These are phyloP conservation scores for Pecten maximus DNA, from an alignment of 2,888 invertebrate species.

Conservation along the genomic window DNA sequence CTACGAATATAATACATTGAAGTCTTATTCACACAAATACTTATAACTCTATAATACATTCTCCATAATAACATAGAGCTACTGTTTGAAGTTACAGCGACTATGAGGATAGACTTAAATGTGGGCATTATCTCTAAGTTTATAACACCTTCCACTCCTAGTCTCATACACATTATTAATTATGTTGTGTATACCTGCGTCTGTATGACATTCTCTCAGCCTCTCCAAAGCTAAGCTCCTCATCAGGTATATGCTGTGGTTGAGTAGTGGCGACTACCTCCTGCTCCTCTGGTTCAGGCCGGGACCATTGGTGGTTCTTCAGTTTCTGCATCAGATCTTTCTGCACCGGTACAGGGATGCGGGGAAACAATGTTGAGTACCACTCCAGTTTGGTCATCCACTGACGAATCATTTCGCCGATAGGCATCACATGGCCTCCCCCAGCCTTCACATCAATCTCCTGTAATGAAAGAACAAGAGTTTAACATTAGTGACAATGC, in stretches of 20 bases:
- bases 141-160: too few species aligned
- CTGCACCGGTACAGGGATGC: conserved; percentile 98
- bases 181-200: too few species aligned
- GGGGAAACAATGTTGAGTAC: conserved; percentile 98
- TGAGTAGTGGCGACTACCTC: neutral
- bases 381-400: conserved; percentile 98
- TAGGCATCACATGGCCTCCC: conserved; percentile 95
- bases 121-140: too few species aligned
- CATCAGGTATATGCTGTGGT: conserved; percentile 71
- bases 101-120: too few species aligned
- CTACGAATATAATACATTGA: too few species aligned
- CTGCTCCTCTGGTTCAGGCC: conserved; percentile 35
- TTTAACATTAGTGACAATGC: neutral
- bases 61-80: too few species aligned
- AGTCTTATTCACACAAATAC: too few species aligned
- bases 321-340: conserved; percentile 93
- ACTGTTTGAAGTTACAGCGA: too few species aligned
- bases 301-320: conserved; percentile 52
- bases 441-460: conserved; percentile 99
- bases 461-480: conserved; percentile 81
- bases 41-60: too few species aligned
- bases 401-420: conserved; percentile 95
- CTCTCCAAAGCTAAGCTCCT: conserved; percentile 76
- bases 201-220: conserved; percentile 68
- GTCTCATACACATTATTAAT: too few species aligned